Conservation (phyloP, 2,888 invertebrate species). For the Camptogramma bilineatum region DNA sequence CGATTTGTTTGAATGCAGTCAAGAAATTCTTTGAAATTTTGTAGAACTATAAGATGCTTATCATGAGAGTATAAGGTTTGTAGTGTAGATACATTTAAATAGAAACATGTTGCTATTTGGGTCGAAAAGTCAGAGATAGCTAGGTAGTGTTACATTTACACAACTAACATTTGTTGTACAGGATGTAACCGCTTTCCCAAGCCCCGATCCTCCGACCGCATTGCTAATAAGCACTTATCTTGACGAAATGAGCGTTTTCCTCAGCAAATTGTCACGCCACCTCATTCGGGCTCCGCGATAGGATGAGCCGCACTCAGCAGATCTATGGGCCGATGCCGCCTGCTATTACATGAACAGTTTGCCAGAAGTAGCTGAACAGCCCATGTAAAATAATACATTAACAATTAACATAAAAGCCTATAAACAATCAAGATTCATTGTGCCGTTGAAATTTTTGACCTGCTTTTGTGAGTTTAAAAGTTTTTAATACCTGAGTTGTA, state of each 20-base stretch:
- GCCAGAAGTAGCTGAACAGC: constrained; percentile 6
- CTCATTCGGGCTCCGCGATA: constrained; percentile 45
- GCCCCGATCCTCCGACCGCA: constrained; percentile 33
- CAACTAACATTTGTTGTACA: constrained; percentile 18
- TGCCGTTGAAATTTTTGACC: neutral
- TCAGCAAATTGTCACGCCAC: constrained; percentile 47
- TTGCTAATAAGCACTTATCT: constrained; percentile 45
- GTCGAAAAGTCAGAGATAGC: neutral
- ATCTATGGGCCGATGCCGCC: constrained; percentile 52
- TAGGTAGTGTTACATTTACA: constrained; percentile 2
- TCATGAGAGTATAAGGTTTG: neutral
- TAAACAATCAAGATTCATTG: neutral
- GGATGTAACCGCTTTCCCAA: constrained; percentile 31
- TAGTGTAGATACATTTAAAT: neutral
- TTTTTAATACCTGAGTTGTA: neutral
- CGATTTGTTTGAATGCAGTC: constrained; percentile 2
- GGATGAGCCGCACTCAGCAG: constrained; percentile 63
- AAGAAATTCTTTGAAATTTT: neutral
- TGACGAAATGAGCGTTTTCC: constrained; percentile 41
- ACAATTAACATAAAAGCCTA: no score
- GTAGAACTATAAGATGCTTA: no score
- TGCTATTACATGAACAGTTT: constrained; percentile 58
- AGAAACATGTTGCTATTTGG: neutral
- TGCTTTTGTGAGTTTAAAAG: no score
- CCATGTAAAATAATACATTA: neutral